Percentiles rank a stretch among this genome's conserved stretches.
Evolutionary conservation across 2,888 invertebrate genomes (phyloP).

Genomic region (Mimachlamys varia): DNA sequence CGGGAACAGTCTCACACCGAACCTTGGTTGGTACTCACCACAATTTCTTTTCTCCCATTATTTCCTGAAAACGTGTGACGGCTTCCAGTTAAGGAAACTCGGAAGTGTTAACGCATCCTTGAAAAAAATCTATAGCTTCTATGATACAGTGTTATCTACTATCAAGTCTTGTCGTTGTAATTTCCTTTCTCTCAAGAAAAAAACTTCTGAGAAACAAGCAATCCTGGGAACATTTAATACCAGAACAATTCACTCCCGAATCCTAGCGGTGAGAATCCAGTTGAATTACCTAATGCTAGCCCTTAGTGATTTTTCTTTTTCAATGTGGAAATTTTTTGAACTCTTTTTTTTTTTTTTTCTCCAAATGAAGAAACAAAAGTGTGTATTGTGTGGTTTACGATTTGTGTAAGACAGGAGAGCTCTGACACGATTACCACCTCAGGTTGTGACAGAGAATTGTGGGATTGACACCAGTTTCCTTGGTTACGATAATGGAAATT

Average conservation of each 20-base stretch:
- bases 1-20: not conserved
- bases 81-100: not conserved
- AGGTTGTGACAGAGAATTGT: not conserved
- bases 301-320: not conserved
- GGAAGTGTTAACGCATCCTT: not conserved
- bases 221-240: not conserved
- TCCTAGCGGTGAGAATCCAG: not conserved
- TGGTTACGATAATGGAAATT: conserved; percentile 19
- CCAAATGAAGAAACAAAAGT: conserved; percentile 1
- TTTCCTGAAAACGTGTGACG: not conserved
- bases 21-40: not conserved
- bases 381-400: not conserved
- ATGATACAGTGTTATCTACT: not conserved
- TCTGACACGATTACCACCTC: not conserved
- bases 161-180: not conserved
- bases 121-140: not conserved
- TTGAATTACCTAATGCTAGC: not conserved
- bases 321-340: not conserved
- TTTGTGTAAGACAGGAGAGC: not conserved
- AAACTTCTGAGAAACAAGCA: not conserved
- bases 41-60: not conserved
- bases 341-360: not conserved
- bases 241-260: not conserved
- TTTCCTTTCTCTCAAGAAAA: not conserved
- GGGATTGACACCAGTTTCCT: not conserved